Conservation (phyloP, 2,888 invertebrate genomes). For the Pyrocoelia pectoralis region DNA sequence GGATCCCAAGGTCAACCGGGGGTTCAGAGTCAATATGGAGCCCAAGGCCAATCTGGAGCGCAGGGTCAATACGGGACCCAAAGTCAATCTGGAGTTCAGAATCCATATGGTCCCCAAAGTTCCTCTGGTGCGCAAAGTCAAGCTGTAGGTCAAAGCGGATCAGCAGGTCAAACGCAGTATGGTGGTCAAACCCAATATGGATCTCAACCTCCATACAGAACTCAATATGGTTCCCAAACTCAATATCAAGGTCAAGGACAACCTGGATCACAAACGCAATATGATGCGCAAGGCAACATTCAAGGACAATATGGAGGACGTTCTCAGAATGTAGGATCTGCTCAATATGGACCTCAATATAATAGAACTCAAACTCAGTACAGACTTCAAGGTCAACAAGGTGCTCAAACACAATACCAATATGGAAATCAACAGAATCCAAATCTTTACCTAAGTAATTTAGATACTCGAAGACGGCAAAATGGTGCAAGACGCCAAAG, state of each 20-base stretch:
- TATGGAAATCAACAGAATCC: slow-evolving; percentile 7
- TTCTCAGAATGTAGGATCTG: neutral
- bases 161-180: neutral
- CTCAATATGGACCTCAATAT: neutral
- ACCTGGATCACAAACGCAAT: neutral
- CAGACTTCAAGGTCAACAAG: neutral
- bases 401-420: neutral
- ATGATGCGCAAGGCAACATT: neutral
- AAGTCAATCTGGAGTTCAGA: neutral
- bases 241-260: neutral
- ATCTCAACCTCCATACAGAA: neutral
- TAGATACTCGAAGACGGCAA: slow-evolving; percentile 16
- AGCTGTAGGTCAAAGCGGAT: neutral
- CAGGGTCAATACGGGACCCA: neutral
- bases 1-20: neutral
- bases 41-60: neutral
- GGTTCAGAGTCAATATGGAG: neutral
- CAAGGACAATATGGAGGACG: neutral
- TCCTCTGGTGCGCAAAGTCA: too few relatives aligned
- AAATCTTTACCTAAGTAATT: slow-evolving; percentile 18
- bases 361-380: neutral
- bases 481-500: slow-evolving; percentile 13
- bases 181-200: neutral
- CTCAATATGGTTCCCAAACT: too few relatives aligned
- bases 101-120: neutral